Conservation (phyloP, 1,140 invertebrate genomes). For the Gryllus bimaculatus region DNA sequence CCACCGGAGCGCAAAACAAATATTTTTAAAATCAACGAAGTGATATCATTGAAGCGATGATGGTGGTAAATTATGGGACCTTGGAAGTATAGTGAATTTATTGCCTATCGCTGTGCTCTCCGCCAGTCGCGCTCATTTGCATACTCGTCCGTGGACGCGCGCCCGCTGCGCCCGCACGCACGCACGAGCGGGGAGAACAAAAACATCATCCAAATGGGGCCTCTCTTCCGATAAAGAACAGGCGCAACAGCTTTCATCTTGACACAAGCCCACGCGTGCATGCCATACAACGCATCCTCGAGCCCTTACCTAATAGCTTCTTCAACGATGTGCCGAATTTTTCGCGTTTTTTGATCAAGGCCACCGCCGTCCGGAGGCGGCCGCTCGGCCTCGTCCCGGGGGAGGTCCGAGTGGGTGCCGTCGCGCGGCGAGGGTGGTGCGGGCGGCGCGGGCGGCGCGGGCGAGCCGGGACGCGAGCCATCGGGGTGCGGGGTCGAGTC, state of each 20-base stretch:
- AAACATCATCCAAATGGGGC: not conserved
- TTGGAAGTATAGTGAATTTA: not conserved
- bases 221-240: not conserved
- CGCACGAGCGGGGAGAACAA: not conserved
- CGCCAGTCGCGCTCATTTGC: not conserved
- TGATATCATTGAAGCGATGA: too few relatives aligned
- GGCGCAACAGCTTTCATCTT: not conserved
- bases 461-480: not conserved
- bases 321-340: constrained; percentile 20
- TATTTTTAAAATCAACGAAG: too few relatives aligned
- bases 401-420: not conserved
- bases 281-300: not conserved
- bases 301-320: constrained; percentile 17
- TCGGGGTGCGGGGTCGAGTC: not conserved
- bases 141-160: not conserved
- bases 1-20: too few relatives aligned
- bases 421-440: not conserved
- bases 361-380: constrained; percentile 8
- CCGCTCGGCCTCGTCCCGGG: not conserved
- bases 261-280: not conserved
- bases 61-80: not conserved
- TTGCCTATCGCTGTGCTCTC: not conserved
- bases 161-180: not conserved
- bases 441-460: not conserved
- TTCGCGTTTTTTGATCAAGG: constrained; percentile 19